A percentile compares a stretch with the other conserved stretches of the same genome.
Evolutionary conservation across 2,888 invertebrate species (phyloP).

Genomic region (Drosophila leonis): DNA sequence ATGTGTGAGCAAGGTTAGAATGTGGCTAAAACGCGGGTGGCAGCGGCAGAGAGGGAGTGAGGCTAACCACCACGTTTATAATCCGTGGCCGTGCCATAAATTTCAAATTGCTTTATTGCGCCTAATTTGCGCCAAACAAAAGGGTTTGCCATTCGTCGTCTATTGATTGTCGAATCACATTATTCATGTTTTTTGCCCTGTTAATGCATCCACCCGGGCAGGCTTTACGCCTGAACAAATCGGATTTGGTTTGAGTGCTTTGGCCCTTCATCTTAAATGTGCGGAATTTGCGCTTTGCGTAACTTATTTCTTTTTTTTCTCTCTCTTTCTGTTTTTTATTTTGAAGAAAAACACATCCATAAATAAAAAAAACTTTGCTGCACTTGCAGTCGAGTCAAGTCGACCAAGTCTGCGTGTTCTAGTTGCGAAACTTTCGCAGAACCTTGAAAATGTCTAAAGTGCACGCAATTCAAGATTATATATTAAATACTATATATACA

Average conservation of each 20-base stretch:
- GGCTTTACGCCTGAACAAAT: conserved; percentile 33
- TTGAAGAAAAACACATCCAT: conserved; percentile 62
- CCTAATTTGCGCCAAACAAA: conserved; percentile 66
- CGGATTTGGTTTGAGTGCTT: conserved; percentile 17
- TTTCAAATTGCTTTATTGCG: conserved; percentile 67
- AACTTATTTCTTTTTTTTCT: conserved; percentile 44
- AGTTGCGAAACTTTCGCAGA: conserved; percentile 32
- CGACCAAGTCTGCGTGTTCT: conserved; percentile 20
- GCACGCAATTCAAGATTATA: conserved; percentile 56
- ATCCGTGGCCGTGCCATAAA: conserved; percentile 63
- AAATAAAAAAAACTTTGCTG: conserved; percentile 58
- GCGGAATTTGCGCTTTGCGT: conserved; percentile 52
- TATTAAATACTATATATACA: conserved; percentile 16
- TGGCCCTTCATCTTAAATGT: conserved; percentile 19
- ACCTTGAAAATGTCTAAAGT: conserved; percentile 53
- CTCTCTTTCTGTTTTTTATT: background rate
- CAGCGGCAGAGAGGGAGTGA: background rate
- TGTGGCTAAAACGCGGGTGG: background rate
- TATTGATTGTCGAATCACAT: conserved; percentile 43
- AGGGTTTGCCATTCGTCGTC: conserved; percentile 11
- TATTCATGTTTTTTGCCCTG: conserved; percentile 51
- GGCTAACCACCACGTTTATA: conserved; percentile 40
- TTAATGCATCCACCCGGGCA: conserved; percentile 55
- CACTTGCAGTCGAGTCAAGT: conserved; percentile 24
- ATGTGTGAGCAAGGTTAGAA: conserved; percentile 16